Base-by-base conservation (phyloP, 2,888 invertebrate genomes). In the Dascillus cervinus region DNA sequence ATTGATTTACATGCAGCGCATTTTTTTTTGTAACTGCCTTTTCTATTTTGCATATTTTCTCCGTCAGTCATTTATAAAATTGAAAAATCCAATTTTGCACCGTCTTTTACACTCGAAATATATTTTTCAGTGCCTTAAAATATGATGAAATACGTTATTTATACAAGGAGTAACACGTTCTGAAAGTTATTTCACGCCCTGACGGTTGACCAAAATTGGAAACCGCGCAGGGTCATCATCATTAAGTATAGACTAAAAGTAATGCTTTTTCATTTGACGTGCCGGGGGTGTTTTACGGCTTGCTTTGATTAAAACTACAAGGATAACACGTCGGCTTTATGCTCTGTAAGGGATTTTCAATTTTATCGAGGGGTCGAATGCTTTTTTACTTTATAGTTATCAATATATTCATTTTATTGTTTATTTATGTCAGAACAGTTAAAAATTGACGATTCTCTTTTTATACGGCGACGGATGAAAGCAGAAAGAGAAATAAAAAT, bases 301-400 rank as follows among this genome's bases (percentile, higher is more conserved):
- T 39, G 45, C 47, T 54, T 51, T 53, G 54, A 54, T 54, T 54
- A 54, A 54, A 54, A 53, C 48, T 50, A 46, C 41, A 34, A 37
- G 44, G 39, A 46, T 44, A 42, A 44, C 43, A 42, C 37, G 43
- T 41, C 42, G 42, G 46, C 44, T 43, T 38, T 38, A 34, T 38
- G 22, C 34, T 22, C 31, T 29, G 13, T 26, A 34, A 31, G 34
- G 33, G 27, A 19, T 38, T 38, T 34, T 27, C 17, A 17, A 12
- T 27, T 27, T 13, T 13, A 19, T 17, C 11, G 11, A 17, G n/a
- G 20, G 27, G 27, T 17, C 17, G 17, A 17, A 17, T 17, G 8
- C 8, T 17, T 8, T 4, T 17, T 17, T 6, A 17, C 8, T 17
- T n/a, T n/a, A n/a, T n/a, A n/a, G n/a, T n/a, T n/a, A n/a, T n/a